Base-by-base conservation (phyloP, 1,140 invertebrate genomes). In the Bicyclus anynana region DNA sequence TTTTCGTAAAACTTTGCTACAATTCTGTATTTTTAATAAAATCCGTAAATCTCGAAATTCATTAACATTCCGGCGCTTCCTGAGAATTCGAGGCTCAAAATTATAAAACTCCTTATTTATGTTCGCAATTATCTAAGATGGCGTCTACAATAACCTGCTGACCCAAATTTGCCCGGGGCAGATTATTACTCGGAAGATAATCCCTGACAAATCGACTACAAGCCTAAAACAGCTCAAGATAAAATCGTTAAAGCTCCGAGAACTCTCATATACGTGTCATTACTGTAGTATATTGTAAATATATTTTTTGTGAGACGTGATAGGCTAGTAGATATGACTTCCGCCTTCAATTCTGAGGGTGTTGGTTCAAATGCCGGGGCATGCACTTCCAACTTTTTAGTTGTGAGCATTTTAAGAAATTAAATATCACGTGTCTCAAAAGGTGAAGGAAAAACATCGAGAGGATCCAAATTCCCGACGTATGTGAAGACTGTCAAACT, bases 1-100 rank as follows among this genome's bases (percentile, higher is more conserved):
- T 12, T 33, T n/a, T 10, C 29, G 7, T 33, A 33, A 33, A 33
- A 33, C n/a, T 12, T 12, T 3, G 29, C 29, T 12, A 7, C 29
- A 23, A 23, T 23, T 23, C 23, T 7, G 10, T 12, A 33, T 33
- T 33, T 33, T 12, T 33, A 12, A 33, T 33, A 12, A 33, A 12
- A 33, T 3, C 7, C 23, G 3, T 23, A 33, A 33, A 33, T 33
- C 10, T 33, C 3, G 10, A 33, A 33, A 33, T 33, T 33, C 7
- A 33, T 33, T 33, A 12, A 33, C 29, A 33, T 38, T 38, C 16
- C 37, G 1, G 37, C 1, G 16, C 14, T 38, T 38, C 37, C 14
- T 5, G 16, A 38, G 37, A 50, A 69, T 47, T 27, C 21, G 26
- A n/a, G 4, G 44, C 21, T 47, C 13, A 16, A 27, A 27, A 27